Evolutionary conservation across 2,888 invertebrate species (phyloP), one percentile per base, ranked within the genome.

Genomic region (Tenthredo livida): DNA sequence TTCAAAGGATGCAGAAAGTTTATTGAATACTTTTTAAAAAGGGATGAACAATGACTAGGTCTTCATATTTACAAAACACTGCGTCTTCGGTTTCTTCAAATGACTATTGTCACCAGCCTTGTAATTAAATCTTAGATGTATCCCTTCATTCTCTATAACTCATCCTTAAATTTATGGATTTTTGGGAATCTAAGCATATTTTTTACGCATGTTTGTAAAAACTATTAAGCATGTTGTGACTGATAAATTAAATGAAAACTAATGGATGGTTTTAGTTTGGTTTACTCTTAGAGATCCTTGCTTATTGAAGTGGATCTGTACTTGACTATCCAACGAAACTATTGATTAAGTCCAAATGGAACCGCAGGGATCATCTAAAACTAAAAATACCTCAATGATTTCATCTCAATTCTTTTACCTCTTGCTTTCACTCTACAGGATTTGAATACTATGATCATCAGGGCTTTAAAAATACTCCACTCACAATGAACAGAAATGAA

Each of bases 301-400:
- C 10, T 40, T 25, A 21, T 5, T 73, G 40, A 40, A 17, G 54
- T 4, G 6, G 54, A 10, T 54, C 77, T 7, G 33, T 33, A 50
- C 50, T 77, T 33, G 15, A 17, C 54, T 10, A 54, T 50, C 9
- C 7, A n/a, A 25, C n/a, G 9, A 77, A 77, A 33, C 9, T 77
- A 33, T 54, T 54, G 2, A 17, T 54, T 21, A 33, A 54, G 47
- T 54, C 33, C 40, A 33, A 77, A 77, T 77, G 17, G 17, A 29
- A 25, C 15, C 12, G 50, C 17, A 29, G n/a, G 29, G 17, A 77
- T n/a, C 17, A 54, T 50, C 17, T 15, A 33, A 50, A 21, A 75
- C n/a, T 75, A 54, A 77, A 77, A 67, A 33, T 17, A 67, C 4
- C 75, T 75, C n/a, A 29, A 77, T n/a, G 33, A 33, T 77, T 50